Conservation (phyloP, 2,113 vertebrate genomes). For the Cottus gobio region DNA sequence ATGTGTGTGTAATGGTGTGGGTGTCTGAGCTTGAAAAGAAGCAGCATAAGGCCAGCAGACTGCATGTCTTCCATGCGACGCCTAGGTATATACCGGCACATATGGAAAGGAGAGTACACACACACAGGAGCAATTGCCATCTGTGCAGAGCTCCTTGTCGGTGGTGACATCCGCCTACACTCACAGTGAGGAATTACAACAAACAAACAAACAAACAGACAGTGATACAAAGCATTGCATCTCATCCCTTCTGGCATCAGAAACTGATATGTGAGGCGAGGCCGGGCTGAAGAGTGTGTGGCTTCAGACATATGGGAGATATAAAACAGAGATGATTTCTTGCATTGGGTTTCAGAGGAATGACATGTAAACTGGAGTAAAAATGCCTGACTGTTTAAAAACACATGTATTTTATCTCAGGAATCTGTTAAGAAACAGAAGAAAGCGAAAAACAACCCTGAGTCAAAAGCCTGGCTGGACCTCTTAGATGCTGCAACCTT, state of each 20-base stretch:
- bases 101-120: constrained; percentile 38
- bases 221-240: constrained; percentile 26
- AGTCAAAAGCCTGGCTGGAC: background rate
- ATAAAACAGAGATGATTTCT: constrained; percentile 3
- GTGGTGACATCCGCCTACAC: constrained; percentile 40
- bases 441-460: background rate
- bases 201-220: constrained; percentile 39
- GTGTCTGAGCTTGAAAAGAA: constrained; percentile 31
- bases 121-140: constrained; percentile 47
- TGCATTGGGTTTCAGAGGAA: background rate
- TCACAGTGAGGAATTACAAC: constrained; percentile 21
- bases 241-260: constrained; percentile 26
- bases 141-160: constrained; percentile 35
- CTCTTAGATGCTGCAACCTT: background rate
- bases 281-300: background rate
- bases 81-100: constrained; percentile 53
- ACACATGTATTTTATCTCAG: background rate
- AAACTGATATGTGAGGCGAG: constrained; percentile 21
- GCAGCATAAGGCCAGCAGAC: constrained; percentile 52
- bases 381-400: background rate
- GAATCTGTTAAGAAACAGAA: background rate
- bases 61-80: constrained; percentile 33
- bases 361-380: constrained; percentile 1
- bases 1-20: constrained; percentile 9
- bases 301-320: constrained; percentile 17